Percentiles rank a stretch among this genome's conserved stretches.
Conservation (phyloP, 2,797 vertebrate genomes). For the Lophius americanus region DNA sequence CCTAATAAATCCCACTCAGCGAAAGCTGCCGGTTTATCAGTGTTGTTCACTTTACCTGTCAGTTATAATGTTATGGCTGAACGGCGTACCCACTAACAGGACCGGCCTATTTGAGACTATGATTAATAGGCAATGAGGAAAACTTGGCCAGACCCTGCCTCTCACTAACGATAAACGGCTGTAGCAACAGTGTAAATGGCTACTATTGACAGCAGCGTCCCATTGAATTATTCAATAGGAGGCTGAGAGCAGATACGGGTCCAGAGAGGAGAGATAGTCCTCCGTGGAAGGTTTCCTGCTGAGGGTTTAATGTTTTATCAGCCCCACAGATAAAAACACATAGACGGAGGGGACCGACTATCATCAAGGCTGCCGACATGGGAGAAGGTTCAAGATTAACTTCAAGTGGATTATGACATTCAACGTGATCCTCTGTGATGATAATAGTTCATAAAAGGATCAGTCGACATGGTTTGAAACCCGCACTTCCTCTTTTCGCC, state of each 20-base stretch:
- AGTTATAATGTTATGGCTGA: too few species aligned
- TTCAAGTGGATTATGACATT: constrained; percentile 63
- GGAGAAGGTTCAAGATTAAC: constrained; percentile 52
- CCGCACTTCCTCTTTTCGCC: constrained; percentile 37
- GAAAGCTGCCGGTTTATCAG: too few species aligned
- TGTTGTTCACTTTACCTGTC: too few species aligned
- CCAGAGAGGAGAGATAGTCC: constrained; percentile 10
- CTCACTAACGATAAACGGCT: constrained; percentile 36
- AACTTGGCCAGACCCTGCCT: constrained; percentile 28
- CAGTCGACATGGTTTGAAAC: constrained; percentile 58
- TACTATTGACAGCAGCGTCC: constrained; percentile 47
- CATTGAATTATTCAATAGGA: constrained; percentile 66
- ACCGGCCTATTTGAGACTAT: background rate
- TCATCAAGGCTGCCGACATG: constrained; percentile 43
- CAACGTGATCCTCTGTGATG: constrained; percentile 58
- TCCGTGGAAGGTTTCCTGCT: constrained; percentile 7
- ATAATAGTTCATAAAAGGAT: constrained; percentile 64
- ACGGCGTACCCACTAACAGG: too few species aligned
- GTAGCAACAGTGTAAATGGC: constrained; percentile 24
- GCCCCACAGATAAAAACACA: constrained; percentile 32
- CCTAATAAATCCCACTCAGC: too few species aligned
- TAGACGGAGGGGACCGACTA: constrained; percentile 27
- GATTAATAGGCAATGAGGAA: constrained; percentile 62
- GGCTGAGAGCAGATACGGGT: constrained; percentile 26
- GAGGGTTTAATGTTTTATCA: constrained; percentile 43